Evolutionary conservation across 2,113 vertebrate species (phyloP), one percentile per base, ranked within the genome.

Genomic region (Oreochromis aureus): DNA sequence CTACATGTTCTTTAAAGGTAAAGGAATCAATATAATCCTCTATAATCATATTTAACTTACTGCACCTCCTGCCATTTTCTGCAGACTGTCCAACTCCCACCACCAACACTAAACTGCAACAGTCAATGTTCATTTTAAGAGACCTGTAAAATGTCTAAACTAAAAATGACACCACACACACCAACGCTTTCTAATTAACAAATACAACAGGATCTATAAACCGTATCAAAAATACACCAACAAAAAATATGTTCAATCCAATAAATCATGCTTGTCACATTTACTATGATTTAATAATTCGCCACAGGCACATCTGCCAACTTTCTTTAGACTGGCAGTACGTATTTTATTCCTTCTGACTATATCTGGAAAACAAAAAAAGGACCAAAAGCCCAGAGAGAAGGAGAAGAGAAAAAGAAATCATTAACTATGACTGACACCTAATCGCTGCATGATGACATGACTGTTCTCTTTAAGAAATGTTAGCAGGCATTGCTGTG

Each of bases 221-320:
- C 41, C 6, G 58, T 30, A 5, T 36, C 34, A 85, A 82, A 89
- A 54, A 90, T 79, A 58, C 81, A 16, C 48, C 30, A 89, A 85
- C 48, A 87, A 87, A 22, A 94, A 87, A 92, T 53, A 86, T 24
- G n/a, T 27, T 84, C 69, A 92, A 89, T 91, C 91, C 92, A 91
- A 90, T 89, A 89, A 92, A 81, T 39, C 63, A 66, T 69, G 79
- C 34, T 81, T 66, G 88, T 90, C 94, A 93, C 87, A 86, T 32
- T 86, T 71, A 66, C 36, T 83, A 81, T 80, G 87, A 87, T 86
- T 87, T 90, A 87, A 88, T 88, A 87, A 87, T 55, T 89, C 10
- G 78, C 39, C 93, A 81, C 84, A 88, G 73, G 34, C 69, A 90
- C 85, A 88, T 86, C 82, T 89, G 83, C 87, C 91, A 87, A 82